These are phyloP conservation scores for Hydropsyche betteni DNA, from an alignment of 2,888 invertebrate genomes.

Conservation along the genomic window DNA sequence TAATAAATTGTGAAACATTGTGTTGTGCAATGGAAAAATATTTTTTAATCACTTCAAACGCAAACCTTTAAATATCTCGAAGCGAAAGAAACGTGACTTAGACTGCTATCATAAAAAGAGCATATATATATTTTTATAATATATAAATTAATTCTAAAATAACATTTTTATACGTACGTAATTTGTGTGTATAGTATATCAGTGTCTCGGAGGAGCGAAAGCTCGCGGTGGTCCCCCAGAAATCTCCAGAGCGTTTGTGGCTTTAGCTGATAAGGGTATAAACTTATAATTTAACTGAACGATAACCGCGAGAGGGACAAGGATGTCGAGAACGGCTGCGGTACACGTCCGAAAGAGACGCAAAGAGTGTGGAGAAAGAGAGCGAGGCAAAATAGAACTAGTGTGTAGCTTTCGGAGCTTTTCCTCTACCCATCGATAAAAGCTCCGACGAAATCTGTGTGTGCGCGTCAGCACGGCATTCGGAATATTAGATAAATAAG, in stretches of 20 bases:
- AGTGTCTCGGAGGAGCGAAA: slow-evolving; percentile 6
- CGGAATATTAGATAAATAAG: slow-evolving; percentile 51
- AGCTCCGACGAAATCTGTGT: slow-evolving; percentile 41
- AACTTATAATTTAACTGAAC: slow-evolving; percentile 48
- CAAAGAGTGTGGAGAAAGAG: background rate
- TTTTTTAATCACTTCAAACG: too few species aligned
- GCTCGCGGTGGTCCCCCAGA: slow-evolving; percentile 19
- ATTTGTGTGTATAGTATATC: slow-evolving; percentile 11
- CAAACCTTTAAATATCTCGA: too few species aligned
- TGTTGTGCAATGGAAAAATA: too few species aligned
- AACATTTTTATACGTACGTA: background rate
- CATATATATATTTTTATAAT: too few species aligned
- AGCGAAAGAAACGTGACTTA: too few species aligned
- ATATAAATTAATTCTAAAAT: too few species aligned
- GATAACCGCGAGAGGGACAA: slow-evolving; percentile 41
- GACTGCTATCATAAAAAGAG: too few species aligned
- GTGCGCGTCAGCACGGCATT: slow-evolving; percentile 41
- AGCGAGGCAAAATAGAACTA: slow-evolving; percentile 5
- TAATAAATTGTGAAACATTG: too few species aligned
- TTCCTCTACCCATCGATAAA: slow-evolving; percentile 36
- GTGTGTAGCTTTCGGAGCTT: slow-evolving; percentile 4
- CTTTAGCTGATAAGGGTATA: slow-evolving; percentile 44
- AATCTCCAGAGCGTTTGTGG: slow-evolving; percentile 44
- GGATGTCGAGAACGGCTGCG: too few species aligned
- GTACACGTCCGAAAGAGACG: background rate